A percentile compares a stretch with the other conserved stretches of the same genome.
These are phyloP conservation scores for Sylvia atricapilla DNA, from an alignment of 2,113 vertebrate species.

Conservation along the genomic window DNA sequence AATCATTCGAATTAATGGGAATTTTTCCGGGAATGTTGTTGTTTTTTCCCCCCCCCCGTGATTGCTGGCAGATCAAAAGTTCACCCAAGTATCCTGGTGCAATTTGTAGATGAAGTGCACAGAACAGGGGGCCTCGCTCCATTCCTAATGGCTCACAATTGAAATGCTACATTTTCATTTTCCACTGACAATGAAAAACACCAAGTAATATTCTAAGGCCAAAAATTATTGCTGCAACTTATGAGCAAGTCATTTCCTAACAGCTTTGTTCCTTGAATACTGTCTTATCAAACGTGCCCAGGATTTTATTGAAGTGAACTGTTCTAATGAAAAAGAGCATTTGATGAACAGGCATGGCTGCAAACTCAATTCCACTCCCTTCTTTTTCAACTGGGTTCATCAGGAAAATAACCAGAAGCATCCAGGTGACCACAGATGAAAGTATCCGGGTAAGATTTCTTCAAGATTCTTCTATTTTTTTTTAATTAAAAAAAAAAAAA, in stretches of 20 bases:
- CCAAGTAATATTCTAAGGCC: conserved; percentile 66
- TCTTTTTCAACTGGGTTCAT: conserved; percentile 17
- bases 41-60: background rate
- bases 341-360: conserved; percentile 41
- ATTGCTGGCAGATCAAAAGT: conserved; percentile 68
- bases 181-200: conserved; percentile 72
- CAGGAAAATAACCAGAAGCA: conserved; percentile 36
- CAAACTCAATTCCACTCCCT: conserved; percentile 8
- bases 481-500: too few relatives aligned
- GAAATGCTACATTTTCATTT: conserved; percentile 78
- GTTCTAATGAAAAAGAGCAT: conserved; percentile 67
- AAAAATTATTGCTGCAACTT: conserved; percentile 72
- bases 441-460: background rate
- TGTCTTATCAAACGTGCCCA: conserved; percentile 69
- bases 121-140: conserved; percentile 44
- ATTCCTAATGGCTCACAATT: conserved; percentile 65
- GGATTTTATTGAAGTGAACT: conserved; percentile 66
- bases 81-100: conserved; percentile 70
- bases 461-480: background rate
- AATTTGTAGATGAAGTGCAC: conserved; percentile 74
- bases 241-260: conserved; percentile 69
- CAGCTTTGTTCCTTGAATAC: conserved; percentile 66
- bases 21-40: conserved; percentile 66
- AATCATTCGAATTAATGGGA: conserved; percentile 68
- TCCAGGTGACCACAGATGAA: conserved; percentile 29